phyloP scores from a whole-genome alignment of 2,113 vertebrate species.

The Perca schrenkii region DNA sequence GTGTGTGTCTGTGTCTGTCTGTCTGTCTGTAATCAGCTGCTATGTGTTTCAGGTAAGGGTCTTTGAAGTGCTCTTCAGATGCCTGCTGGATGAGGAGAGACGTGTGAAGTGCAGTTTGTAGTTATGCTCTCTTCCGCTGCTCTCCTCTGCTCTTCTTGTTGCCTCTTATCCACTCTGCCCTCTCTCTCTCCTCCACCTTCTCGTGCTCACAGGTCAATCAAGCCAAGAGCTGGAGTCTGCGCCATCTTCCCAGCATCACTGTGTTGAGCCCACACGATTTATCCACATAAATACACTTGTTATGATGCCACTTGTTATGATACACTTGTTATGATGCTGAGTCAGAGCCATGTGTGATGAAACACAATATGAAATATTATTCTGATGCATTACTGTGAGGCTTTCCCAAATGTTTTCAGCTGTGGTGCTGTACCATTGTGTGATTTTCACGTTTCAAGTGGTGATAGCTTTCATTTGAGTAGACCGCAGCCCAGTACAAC shows the following conservation, averaged over 20 bases:
- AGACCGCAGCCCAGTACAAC: slow-evolving; percentile 1
- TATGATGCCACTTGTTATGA: not conserved
- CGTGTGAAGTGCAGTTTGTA: slow-evolving; percentile 72
- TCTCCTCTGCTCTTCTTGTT: slow-evolving; percentile 35
- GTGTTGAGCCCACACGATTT: slow-evolving; percentile 3
- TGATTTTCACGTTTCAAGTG: slow-evolving; percentile 27
- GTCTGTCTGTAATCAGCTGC: slow-evolving; percentile 64
- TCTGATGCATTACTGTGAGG: not conserved
- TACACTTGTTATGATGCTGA: not conserved
- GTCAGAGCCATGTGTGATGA: not conserved
- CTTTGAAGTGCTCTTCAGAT: slow-evolving; percentile 75
- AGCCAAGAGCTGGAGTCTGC: slow-evolving; percentile 29
- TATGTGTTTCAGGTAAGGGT: slow-evolving; percentile 61
- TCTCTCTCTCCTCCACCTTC: slow-evolving; percentile 41
- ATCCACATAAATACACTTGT: slow-evolving; percentile 14
- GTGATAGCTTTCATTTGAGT: slow-evolving; percentile 19
- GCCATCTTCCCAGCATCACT: not conserved
- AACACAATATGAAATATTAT: not conserved
- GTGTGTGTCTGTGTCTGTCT: slow-evolving; percentile 3
- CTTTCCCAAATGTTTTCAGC: slow-evolving; percentile 20
- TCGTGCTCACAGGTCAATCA: slow-evolving; percentile 57
- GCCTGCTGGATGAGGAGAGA: slow-evolving; percentile 47
- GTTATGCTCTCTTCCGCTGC: slow-evolving; percentile 51
- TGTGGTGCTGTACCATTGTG: not conserved
- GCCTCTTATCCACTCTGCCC: slow-evolving; percentile 57